Evolutionary conservation across 2,797 vertebrate genomes (phyloP), one percentile per base, ranked within the genome.

Genomic region (Neosilurus mollespiculum): DNA sequence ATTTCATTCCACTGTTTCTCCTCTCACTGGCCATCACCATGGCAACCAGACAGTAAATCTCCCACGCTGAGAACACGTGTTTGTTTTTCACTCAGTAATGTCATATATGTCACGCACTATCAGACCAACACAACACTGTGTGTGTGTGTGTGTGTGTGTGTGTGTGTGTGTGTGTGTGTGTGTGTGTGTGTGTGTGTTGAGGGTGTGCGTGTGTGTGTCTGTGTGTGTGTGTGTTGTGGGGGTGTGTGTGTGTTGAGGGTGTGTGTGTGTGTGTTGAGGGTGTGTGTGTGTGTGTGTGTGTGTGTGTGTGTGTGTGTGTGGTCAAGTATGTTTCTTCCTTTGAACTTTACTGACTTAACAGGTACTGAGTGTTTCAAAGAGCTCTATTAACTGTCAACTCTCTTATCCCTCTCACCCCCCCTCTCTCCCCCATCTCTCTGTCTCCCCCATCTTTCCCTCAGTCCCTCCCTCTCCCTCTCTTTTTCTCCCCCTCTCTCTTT

Each of bases 1-100:
- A n/a, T 24, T 66, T 59, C 51, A 5, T 59, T 24, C 37, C 34
- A 43, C 16, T 43, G 14, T 54, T 54, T 20, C 15, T 66, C n/a
- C 54, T 67, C 16, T 2, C n/a, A 24, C n/a, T 73, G 2, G 66
- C 62, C 12, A 20, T 56, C 73, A 14, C 82, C 75, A 78, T 78
- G 43, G 75, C 59, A 83, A 83, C 82, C 16, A n/a, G n/a, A 53
- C n/a, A 61, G 24, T 30, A 22, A 72, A 70, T 84, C 83, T 84
- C 77, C 83, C 77, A 72, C 59, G 58, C 67, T 10, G 7, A 22
- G 53, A 75, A 22, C 62, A 37, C 18, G 64, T 26, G 51, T 69
- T 69, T 83, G 51, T 83, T 77, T 69, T 69, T 12, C 37, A n/a
- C 77, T 16, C 24, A 30, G 24, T 22, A 59, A 24, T 79, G 22